Percentiles rank a stretch among this genome's conserved stretches.
phyloP scores from a whole-genome alignment of 2,797 vertebrate species.

The Kryptolebias ocellatus region DNA sequence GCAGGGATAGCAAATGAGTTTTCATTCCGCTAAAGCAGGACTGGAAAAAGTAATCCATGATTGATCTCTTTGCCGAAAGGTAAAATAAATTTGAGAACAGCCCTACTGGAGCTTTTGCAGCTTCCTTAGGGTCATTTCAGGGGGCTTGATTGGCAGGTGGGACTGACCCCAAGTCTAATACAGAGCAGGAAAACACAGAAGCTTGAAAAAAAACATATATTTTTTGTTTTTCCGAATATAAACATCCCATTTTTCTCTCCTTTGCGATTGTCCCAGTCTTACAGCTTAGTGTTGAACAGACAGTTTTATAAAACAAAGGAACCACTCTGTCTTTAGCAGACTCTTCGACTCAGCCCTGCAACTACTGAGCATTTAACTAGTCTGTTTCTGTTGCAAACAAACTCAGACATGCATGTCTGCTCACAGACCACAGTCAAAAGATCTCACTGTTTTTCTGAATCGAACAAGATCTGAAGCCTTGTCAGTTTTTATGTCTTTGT shows the following conservation, averaged over 20 bases:
- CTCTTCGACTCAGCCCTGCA: slow-evolving; percentile 84
- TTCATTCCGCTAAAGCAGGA: slow-evolving; percentile 22
- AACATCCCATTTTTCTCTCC: background rate
- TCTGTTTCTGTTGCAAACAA: slow-evolving; percentile 83
- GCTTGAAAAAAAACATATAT: background rate
- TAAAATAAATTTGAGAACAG: slow-evolving; percentile 18
- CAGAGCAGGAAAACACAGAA: background rate
- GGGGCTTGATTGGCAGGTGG: background rate
- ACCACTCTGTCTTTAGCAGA: slow-evolving; percentile 55
- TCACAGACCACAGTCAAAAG: slow-evolving; percentile 57
- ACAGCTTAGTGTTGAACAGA: slow-evolving; percentile 40
- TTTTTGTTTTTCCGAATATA: slow-evolving; percentile 1
- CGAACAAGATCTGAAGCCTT: slow-evolving; percentile 23
- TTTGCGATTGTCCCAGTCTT: slow-evolving; percentile 36
- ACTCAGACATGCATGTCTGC: slow-evolving; percentile 37
- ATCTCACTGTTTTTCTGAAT: slow-evolving; percentile 9
- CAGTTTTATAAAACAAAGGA: slow-evolving; percentile 57
- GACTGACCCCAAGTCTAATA: background rate
- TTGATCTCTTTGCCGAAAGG: slow-evolving; percentile 10
- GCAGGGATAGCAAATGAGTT: slow-evolving; percentile 21
- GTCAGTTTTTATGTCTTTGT: slow-evolving; percentile 23
- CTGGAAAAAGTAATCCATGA: slow-evolving; percentile 15
- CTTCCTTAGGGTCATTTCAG: slow-evolving; percentile 22
- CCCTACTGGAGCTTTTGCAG: slow-evolving; percentile 7
- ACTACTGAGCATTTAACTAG: slow-evolving; percentile 71